Base-by-base conservation (phyloP, 1,140 invertebrate species). In the Procambarus virginalis region DNA sequence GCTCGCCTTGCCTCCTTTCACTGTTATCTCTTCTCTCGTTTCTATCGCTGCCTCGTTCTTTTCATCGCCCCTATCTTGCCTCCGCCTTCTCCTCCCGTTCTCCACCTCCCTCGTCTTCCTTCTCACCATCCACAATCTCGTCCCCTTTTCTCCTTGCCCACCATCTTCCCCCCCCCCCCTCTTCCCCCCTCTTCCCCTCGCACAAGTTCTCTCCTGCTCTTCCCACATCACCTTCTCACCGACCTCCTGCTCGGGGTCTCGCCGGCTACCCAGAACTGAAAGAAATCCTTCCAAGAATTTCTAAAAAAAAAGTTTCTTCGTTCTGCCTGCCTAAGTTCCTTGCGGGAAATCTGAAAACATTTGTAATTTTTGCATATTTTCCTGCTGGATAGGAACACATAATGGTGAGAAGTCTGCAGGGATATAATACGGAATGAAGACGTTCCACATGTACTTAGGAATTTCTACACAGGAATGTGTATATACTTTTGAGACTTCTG, bases 311-410 rank as follows among this genome's bases (percentile, higher is more conserved):
- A 73, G 68, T 73, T 73, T 73, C 68, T 73, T 73, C 2, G 68
- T 73, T 73, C 68, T 73, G 68, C 68, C 68, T 34, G 22, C 68
- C 68, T 73, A 73, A 73, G 68, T 73, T 73, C 12, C 68, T 73
- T 73, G n/a, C 5, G 4, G 68, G 68, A 73, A 73, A 73, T 73
- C 68, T n/a, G 68, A 73, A 73, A 73, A 34, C 68, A 73, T 73
- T 73, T 22, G 68, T 73, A n/a, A 73, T 73, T 73, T 73, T 73
- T 73, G n/a, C 68, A 73, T 73, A 34, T 73, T 73, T 73, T 73
- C 68, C 2, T 2, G 34, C 68, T 73, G 14, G n/a, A 34, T 14
- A 73, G 6, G 68, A 73, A 73, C 68, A 34, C 68, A n/a, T 34
- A 34, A 34, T 73, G 68, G 3, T 34, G 68, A 20, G 6, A 20